Base-by-base conservation (phyloP, 2,888 invertebrate species). In the Galeopsomyia nigrocyanea region DNA sequence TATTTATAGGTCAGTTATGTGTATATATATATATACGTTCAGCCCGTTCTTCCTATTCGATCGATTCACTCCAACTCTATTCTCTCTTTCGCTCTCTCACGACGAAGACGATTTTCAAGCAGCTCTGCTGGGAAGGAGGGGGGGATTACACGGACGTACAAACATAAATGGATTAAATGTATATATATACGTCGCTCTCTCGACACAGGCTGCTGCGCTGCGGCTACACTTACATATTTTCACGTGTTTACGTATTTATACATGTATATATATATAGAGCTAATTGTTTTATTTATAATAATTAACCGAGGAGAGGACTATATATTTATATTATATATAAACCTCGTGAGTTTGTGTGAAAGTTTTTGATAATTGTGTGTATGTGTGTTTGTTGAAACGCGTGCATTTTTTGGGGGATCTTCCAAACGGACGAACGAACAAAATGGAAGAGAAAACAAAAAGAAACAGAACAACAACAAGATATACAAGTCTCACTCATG, bases 231-330 rank as follows among this genome's bases (percentile, higher is more conserved):
- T 53, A 53, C 53, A 19, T 13, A 50, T 22, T 57, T 6, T 50
- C 50, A 60, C 39, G 47, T 26, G 26, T 47, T 53, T 62, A 50
- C 26, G 17, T 66, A 10, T 7, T 56, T 26, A 3, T 46, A 56
- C 5, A 31, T 16, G 21, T 61, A 10, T 61, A 60, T 26, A 26
- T 26, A 26, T 26, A 26, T 19, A n/a, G 1, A 26, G 26, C 26
- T 26, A 26, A 26, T 26, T 26, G 26, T 26, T 26, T 26, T 56
- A 58, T 51, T 57, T 26, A 26, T 19, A 65, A 55, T 47, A 65
- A 55, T 47, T 50, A 56, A 62, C 68, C 21, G 56, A 62, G 61
- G 55, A 62, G 56, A 67, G 57, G 68, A 62, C 26, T 68, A 68
- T 55, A 68, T 53, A 55, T 53, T 2, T 26, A 26, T 26, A 26